Percentiles rank a stretch among this genome's conserved stretches.
phyloP scores from a whole-genome alignment of 1,140 invertebrate genomes.

The Campoletis sonorensis region DNA sequence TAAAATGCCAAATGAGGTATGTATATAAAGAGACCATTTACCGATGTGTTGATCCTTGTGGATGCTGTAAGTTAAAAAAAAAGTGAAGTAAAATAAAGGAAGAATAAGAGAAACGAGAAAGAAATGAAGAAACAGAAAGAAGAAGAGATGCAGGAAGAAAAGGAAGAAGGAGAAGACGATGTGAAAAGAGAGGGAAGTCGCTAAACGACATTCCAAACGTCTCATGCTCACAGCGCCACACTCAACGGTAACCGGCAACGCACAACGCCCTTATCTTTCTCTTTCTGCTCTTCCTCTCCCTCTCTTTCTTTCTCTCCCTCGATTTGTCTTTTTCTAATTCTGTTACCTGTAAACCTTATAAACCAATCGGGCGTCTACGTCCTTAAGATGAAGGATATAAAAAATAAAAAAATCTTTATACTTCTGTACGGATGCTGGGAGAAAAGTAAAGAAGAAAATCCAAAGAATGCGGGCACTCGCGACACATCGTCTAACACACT shows the following conservation, averaged over 20 bases:
- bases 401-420: neutral
- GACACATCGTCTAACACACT: conserved; percentile 40
- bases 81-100: neutral
- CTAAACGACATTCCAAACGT: conserved; percentile 74
- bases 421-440: neutral
- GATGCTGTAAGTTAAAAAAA: neutral
- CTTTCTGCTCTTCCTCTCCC: conserved; percentile 25
- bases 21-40: neutral
- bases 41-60: neutral
- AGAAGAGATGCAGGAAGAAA: conserved; percentile 37
- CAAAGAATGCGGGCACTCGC: conserved; percentile 1
- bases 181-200: conserved; percentile 69
- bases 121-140: neutral
- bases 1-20: neutral
- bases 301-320: conserved; percentile 32
- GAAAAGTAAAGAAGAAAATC: neutral
- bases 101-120: conserved; percentile 23
- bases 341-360: conserved; percentile 29
- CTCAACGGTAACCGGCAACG: conserved; percentile 74
- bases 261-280: conserved; percentile 65
- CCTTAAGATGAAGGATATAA: neutral
- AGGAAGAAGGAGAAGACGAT: conserved; percentile 35
- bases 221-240: conserved; percentile 70
- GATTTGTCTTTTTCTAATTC: conserved; percentile 30
- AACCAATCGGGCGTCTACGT: conserved; percentile 21